These are phyloP conservation scores for Zaprionus obscuricornis DNA, from an alignment of 2,888 invertebrate species.

Conservation along the genomic window DNA sequence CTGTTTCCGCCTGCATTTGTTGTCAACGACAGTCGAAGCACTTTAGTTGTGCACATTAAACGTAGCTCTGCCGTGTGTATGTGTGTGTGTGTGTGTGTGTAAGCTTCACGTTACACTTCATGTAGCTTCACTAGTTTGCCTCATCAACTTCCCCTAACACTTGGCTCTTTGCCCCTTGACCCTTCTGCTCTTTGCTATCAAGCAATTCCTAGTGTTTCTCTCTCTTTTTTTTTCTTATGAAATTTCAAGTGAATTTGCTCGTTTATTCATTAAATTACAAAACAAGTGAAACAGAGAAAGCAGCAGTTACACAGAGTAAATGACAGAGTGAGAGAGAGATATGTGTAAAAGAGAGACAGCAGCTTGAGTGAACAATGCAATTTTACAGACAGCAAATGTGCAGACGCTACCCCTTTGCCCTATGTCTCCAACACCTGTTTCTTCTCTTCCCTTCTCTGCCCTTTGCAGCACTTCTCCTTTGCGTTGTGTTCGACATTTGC, in stretches of 20 bases:
- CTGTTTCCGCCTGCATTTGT: conserved; percentile 43
- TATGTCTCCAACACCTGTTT: too few relatives aligned
- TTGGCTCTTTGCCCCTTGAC: background rate
- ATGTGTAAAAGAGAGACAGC: background rate
- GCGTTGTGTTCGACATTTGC: conserved; percentile 33
- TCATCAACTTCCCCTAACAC: too few relatives aligned
- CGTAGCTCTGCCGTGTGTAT: conserved; percentile 31
- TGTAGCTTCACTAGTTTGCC: too few relatives aligned
- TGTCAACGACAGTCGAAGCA: conserved; percentile 57
- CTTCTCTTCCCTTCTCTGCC: accelerated
- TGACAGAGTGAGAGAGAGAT: conserved; percentile 8
- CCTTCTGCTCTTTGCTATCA: background rate
- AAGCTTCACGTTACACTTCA: too few relatives aligned
- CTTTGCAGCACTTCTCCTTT: conserved; percentile 16
- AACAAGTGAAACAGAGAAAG: conserved; percentile 25
- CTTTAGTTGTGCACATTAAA: conserved; percentile 54
- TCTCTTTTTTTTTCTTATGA: conserved; percentile 33
- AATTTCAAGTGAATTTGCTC: conserved; percentile 55
- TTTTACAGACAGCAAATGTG: conserved; percentile 34
- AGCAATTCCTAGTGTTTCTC: background rate
- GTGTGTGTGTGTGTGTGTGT: too few relatives aligned
- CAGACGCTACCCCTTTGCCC: background rate
- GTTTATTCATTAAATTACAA: conserved; percentile 67
- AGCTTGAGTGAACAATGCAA: conserved; percentile 53
- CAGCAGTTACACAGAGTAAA: conserved; percentile 23